phyloP scores from a whole-genome alignment of 64 coral and sea anemone genomes.

The Montipora foliosa region DNA sequence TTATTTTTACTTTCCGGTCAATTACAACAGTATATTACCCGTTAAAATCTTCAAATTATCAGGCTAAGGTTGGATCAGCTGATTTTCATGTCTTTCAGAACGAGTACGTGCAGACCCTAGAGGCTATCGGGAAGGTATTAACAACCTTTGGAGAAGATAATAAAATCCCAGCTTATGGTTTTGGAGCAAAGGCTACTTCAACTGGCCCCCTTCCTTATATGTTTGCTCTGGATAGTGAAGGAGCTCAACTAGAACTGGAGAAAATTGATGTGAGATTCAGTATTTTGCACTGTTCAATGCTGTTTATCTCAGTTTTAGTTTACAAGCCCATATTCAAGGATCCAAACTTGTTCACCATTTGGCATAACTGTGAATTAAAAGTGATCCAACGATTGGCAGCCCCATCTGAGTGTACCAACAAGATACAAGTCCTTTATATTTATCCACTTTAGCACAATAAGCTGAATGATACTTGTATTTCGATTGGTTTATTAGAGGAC shows the following conservation, averaged over 20 bases:
- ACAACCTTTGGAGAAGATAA: slow-evolving; percentile 65
- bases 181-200: slow-evolving; percentile 75
- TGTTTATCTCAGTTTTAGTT: neutral
- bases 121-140: slow-evolving; percentile 68
- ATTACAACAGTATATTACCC: too few species aligned
- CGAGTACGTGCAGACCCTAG: slow-evolving; percentile 75
- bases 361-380: too few species aligned
- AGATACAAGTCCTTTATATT: too few species aligned
- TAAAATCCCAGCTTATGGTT: slow-evolving; percentile 84
- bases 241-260: slow-evolving; percentile 38
- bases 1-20: too few species aligned
- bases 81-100: slow-evolving; percentile 50
- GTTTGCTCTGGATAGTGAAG: slow-evolving; percentile 68
- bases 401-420: too few species aligned
- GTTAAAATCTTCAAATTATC: neutral
- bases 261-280: slow-evolving; percentile 63
- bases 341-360: too few species aligned
- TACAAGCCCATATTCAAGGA: too few species aligned
- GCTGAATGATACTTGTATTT: too few species aligned
- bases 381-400: too few species aligned
- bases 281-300: neutral
- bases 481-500: too few species aligned
- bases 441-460: too few species aligned
- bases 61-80: neutral
- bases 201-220: slow-evolving; percentile 43